These are phyloP conservation scores for Columbina picui DNA, from an alignment of 2,113 vertebrate species.

Conservation along the genomic window DNA sequence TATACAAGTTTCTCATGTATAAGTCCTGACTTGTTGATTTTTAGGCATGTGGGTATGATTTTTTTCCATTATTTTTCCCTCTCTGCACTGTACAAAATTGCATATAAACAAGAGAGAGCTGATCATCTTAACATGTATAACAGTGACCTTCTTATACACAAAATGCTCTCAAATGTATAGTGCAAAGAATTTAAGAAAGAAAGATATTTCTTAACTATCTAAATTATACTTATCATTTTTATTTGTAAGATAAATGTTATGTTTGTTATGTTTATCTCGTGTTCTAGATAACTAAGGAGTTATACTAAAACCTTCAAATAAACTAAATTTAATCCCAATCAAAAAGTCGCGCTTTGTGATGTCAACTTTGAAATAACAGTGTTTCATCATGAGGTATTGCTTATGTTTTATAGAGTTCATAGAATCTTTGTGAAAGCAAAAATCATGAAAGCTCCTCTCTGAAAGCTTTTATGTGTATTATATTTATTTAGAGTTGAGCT, in stretches of 20 bases:
- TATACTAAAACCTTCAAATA: constrained; percentile 53
- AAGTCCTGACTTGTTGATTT: neutral
- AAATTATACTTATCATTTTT: constrained; percentile 19
- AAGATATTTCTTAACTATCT: neutral
- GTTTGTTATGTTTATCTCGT: constrained; percentile 32
- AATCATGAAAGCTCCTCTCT: neutral
- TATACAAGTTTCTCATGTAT: neutral
- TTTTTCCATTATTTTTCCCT: neutral
- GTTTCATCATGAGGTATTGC: constrained; percentile 35
- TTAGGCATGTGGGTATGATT: neutral
- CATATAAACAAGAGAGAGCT: neutral
- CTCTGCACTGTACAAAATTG: neutral
- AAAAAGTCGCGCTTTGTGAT: constrained; percentile 13
- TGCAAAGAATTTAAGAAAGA: neutral
- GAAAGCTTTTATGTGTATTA: neutral
- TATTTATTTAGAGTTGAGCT: neutral
- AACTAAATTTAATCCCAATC: constrained; percentile 38
- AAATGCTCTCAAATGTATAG: neutral
- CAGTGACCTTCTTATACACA: neutral
- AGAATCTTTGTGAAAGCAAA: constrained; percentile 38
- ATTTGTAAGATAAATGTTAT: constrained; percentile 5
- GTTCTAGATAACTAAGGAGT: constrained; percentile 27
- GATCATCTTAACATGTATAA: neutral
- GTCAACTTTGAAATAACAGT: constrained; percentile 50
- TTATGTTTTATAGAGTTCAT: constrained; percentile 30